Percentiles rank a stretch among this genome's conserved stretches.
These are phyloP conservation scores for Sicus ferrugineus DNA, from an alignment of 2,888 invertebrate species.

Conservation along the genomic window DNA sequence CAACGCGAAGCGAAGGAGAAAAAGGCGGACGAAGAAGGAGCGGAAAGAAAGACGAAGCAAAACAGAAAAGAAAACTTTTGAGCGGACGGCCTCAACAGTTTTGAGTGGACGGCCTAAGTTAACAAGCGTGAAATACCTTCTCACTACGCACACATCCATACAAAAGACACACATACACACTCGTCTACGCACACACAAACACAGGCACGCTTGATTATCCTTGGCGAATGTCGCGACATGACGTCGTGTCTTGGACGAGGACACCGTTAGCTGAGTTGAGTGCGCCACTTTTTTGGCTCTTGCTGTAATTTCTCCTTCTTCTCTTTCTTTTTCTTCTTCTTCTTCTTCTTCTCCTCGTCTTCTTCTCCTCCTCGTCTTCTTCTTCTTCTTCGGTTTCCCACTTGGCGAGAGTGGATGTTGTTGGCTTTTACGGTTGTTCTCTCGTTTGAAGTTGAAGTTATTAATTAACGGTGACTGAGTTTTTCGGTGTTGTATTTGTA, in stretches of 20 bases:
- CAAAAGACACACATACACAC: slow-evolving; percentile 35
- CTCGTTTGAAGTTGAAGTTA: slow-evolving; percentile 11
- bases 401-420: not conserved
- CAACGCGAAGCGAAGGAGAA: slow-evolving; percentile 44
- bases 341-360: no score
- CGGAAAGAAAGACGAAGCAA: not conserved
- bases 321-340: not conserved
- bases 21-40: slow-evolving; percentile 33
- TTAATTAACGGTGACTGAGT: slow-evolving; percentile 27
- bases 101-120: no score
- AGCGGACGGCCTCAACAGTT: slow-evolving; percentile 14
- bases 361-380: not conserved
- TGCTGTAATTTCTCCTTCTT: not conserved
- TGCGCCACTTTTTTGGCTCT: slow-evolving; percentile 18
- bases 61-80: slow-evolving; percentile 6
- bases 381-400: not conserved
- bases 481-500: slow-evolving; percentile 7
- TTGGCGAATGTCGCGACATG: slow-evolving; percentile 57
- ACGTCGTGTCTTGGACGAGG: slow-evolving; percentile 23
- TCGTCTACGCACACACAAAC: slow-evolving; percentile 8
- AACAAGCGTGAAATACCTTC: slow-evolving; percentile 6
- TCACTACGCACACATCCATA: slow-evolving; percentile 31
- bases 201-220: slow-evolving; percentile 50
- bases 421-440: slow-evolving; percentile 1
- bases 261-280: slow-evolving; percentile 14